Evolutionary conservation across 2,113 vertebrate species (phyloP).

Genomic region (Silurus meridionalis): DNA sequence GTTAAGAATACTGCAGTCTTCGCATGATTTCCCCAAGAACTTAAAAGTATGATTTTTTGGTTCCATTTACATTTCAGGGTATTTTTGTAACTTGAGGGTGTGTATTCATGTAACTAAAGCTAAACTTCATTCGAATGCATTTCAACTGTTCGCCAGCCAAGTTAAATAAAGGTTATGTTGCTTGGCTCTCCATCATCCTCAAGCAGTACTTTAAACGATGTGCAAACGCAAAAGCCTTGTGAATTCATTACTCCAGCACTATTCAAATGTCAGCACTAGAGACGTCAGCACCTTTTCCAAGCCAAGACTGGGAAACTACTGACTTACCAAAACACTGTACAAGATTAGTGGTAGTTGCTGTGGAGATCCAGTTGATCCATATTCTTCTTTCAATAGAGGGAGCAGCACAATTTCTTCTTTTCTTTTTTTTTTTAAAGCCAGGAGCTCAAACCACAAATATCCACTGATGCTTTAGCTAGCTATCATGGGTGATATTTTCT

Average conservation of each 20-base stretch:
- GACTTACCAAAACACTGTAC: constrained; percentile 37
- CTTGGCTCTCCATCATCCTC: constrained; percentile 59
- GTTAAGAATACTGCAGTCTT: not conserved
- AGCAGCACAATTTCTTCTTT: not conserved
- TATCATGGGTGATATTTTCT: constrained; percentile 13
- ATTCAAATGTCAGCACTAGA: constrained; percentile 39
- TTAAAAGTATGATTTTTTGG: constrained; percentile 21
- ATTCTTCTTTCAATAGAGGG: not conserved
- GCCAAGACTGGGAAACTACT: constrained; percentile 26
- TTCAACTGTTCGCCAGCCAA: constrained; percentile 65
- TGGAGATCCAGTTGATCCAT: constrained; percentile 30
- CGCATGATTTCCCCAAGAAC: not conserved
- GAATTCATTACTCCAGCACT: constrained; percentile 46
- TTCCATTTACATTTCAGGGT: constrained; percentile 40
- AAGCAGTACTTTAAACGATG: constrained; percentile 46
- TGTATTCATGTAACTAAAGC: constrained; percentile 40
- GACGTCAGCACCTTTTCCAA: constrained; percentile 40
- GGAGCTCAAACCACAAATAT: constrained; percentile 26
- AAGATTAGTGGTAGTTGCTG: constrained; percentile 25
- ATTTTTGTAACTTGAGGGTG: constrained; percentile 45
- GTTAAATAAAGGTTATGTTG: constrained; percentile 62
- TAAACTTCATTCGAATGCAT: constrained; percentile 51
- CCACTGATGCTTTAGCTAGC: not conserved
- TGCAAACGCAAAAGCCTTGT: constrained; percentile 42
- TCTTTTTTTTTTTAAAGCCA: not conserved